phyloP scores from a whole-genome alignment of 2,888 invertebrate species.

The Drosophila neonasuta region DNA sequence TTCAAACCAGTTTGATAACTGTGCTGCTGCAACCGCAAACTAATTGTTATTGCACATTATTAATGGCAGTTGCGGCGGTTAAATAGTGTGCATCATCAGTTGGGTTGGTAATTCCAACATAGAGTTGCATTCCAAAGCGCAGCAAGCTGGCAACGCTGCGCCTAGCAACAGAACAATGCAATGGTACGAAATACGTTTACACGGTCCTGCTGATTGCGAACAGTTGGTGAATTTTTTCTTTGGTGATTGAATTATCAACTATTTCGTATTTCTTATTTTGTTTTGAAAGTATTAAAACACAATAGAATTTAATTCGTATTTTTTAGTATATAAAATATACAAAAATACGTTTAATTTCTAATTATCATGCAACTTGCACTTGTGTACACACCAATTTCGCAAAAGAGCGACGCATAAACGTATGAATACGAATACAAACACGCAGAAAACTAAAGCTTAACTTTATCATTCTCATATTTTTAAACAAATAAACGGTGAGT shows the following conservation, averaged over 20 bases:
- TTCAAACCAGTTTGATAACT: background rate
- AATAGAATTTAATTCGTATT: background rate
- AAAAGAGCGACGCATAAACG: slow-evolving; percentile 38
- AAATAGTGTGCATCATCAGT: slow-evolving; percentile 31
- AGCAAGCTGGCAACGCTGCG: slow-evolving; percentile 41
- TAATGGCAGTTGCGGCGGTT: slow-evolving; percentile 9
- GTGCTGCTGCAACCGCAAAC: slow-evolving; percentile 6
- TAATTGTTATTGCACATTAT: slow-evolving; percentile 19
- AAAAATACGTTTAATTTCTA: background rate
- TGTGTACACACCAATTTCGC: background rate
- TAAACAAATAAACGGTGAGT: slow-evolving; percentile 79
- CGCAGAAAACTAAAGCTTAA: slow-evolving; percentile 65
- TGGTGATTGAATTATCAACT: background rate
- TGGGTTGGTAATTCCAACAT: background rate
- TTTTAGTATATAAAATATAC: background rate
- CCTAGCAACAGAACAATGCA: slow-evolving; percentile 41
- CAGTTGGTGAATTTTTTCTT: background rate
- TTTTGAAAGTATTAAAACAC: too few relatives aligned
- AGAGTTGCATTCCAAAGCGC: slow-evolving; percentile 31
- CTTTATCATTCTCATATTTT: slow-evolving; percentile 72
- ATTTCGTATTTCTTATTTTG: background rate
- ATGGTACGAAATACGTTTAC: slow-evolving; percentile 32
- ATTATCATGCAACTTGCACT: slow-evolving; percentile 8
- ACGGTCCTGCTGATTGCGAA: slow-evolving; percentile 7
- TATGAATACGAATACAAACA: slow-evolving; percentile 39